A percentile compares a stretch with the other conserved stretches of the same genome.
These are phyloP conservation scores for Acrocephalus arundinaceus DNA, from an alignment of 2,113 vertebrate genomes.

Conservation along the genomic window DNA sequence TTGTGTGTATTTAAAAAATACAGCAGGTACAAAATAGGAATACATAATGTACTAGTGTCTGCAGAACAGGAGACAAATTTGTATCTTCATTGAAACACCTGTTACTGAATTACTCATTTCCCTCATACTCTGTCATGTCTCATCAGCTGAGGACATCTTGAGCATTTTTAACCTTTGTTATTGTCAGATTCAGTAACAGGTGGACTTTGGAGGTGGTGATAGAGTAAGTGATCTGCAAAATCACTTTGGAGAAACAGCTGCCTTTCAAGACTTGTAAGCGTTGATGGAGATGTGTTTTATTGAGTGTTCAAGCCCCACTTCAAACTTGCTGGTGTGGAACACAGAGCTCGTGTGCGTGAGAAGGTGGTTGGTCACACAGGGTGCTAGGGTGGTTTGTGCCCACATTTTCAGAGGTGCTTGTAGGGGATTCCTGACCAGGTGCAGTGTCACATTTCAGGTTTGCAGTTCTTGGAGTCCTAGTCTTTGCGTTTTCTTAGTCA, in stretches of 20 bases:
- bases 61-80: background rate
- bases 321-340: background rate
- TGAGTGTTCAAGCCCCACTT: background rate
- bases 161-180: background rate
- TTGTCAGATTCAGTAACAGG: background rate
- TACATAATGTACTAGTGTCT: background rate
- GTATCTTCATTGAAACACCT: background rate
- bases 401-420: background rate
- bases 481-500: background rate
- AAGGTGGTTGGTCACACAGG: background rate
- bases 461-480: background rate
- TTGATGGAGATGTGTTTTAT: background rate
- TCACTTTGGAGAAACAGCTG: background rate
- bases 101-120: background rate
- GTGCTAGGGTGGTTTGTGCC: background rate
- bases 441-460: background rate
- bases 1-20: background rate
- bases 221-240: background rate
- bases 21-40: background rate
- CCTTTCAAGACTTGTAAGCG: background rate
- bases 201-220: background rate
- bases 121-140: background rate
- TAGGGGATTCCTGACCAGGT: background rate
- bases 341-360: background rate
- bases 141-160: background rate